Base-by-base conservation (phyloP, 2,797 vertebrate species). In the Catharus ustulatus region DNA sequence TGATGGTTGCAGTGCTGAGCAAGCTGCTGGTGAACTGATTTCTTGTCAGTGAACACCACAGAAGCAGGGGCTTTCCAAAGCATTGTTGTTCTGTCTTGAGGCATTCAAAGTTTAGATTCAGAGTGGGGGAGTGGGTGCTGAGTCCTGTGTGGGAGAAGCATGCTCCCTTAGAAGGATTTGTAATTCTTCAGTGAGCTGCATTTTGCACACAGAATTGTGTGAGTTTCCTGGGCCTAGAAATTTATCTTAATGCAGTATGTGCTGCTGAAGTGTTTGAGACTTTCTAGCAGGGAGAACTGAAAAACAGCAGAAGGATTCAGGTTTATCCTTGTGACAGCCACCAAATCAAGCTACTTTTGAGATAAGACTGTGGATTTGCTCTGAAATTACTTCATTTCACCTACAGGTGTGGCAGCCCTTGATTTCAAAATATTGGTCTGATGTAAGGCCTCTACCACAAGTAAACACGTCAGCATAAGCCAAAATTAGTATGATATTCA, bases 301-400 rank as follows among this genome's bases (percentile, higher is more conserved):
- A 83, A 84, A 90, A 43, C 18, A 83, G 38, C 22, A 46, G 86
- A 88, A 89, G 82, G 46, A 90, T 91, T 84, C 43, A 59, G 58
- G 66, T 63, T 87, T 72, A 68, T 55, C 27, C 69, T 78, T 93
- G 13, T 72, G 69, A 84, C 76, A 89, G 76, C 32, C 58, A 93
- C 46, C 76, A 64, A 81, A 34, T 68, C 54, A 81, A 78, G 59
- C 73, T 57, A 13, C 38, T 81, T 94, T 59, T 43, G 69, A 78
- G 89, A 86, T 94, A 93, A 96, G 79, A 19, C 76, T 73, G 17
- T 69, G 73, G 54, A 57, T 90, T 83, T 78, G n/a, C 73, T 55
- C 51, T 84, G 86, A 93, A 94, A 91, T 93, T 27, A 48, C 64
- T 90, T 94, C 19, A 73, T 89, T 90, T 93, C 0, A 1, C 63